phyloP scores from a whole-genome alignment of 2,888 invertebrate species.

The Thumatha senex region DNA sequence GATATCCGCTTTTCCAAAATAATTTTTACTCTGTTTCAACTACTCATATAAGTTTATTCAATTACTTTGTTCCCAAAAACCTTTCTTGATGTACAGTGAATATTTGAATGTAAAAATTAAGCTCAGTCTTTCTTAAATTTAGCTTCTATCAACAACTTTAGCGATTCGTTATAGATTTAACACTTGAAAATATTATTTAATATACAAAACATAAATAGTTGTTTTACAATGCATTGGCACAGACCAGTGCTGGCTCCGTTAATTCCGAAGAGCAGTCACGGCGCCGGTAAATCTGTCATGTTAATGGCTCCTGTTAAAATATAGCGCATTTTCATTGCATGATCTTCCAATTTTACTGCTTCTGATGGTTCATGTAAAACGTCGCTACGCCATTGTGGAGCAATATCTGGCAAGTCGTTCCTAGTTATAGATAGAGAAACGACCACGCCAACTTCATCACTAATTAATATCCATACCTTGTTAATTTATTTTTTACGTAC shows the following conservation, averaged over 20 bases:
- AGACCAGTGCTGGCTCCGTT: slow-evolving; percentile 53
- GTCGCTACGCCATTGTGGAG: slow-evolving; percentile 3
- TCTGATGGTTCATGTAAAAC: slow-evolving; percentile 27
- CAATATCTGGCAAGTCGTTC: slow-evolving; percentile 7
- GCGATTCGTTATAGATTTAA: no score
- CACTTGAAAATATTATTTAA: slow-evolving; percentile 4
- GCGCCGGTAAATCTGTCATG: slow-evolving; percentile 65
- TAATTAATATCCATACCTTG: no score
- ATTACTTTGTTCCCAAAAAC: no score
- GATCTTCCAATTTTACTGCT: slow-evolving; percentile 60
- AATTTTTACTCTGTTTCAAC: no score
- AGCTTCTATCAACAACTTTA: no score
- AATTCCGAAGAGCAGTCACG: slow-evolving; percentile 53
- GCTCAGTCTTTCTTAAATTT: no score
- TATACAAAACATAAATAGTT: slow-evolving; percentile 55
- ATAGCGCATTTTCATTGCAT: slow-evolving; percentile 61
- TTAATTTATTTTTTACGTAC: no score
- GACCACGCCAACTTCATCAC: not conserved
- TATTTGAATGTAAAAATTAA: no score
- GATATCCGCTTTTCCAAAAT: no score
- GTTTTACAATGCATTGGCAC: slow-evolving; percentile 60
- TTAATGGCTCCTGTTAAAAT: slow-evolving; percentile 63
- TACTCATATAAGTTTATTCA: no score
- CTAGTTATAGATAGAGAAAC: not conserved
- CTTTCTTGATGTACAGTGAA: no score